phyloP scores from a whole-genome alignment of 2,113 vertebrate species.

The Laterallus jamaicensis region DNA sequence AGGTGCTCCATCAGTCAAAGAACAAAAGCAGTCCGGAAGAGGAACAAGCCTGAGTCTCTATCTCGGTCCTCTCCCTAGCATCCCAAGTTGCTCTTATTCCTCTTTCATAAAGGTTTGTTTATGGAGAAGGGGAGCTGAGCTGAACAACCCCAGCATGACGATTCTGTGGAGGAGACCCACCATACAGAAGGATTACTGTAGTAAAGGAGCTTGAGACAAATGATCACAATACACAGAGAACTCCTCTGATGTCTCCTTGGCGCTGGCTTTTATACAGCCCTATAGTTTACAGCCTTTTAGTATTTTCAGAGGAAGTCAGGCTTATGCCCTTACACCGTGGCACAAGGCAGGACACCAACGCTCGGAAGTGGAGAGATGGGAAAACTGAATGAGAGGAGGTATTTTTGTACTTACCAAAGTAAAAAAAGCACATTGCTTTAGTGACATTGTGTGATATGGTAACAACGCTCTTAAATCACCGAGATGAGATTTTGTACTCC shows the following conservation, averaged over 20 bases:
- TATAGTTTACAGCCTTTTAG: neutral
- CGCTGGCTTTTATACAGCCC: rapidly evolving
- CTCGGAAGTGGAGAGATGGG: neutral
- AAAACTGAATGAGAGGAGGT: neutral
- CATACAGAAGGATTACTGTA: neutral
- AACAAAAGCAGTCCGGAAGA: neutral
- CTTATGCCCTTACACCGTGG: neutral
- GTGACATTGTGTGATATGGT: neutral
- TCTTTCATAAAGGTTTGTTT: neutral
- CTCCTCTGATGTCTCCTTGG: neutral
- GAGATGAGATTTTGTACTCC: neutral
- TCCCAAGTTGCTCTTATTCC: neutral
- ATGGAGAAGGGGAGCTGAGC: neutral
- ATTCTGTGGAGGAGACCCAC: neutral
- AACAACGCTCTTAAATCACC: neutral
- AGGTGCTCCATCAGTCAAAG: neutral
- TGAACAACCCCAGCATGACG: neutral
- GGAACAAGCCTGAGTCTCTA: neutral
- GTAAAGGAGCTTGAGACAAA: neutral
- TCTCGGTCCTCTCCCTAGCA: neutral
- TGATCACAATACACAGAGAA: neutral
- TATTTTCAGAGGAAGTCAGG: neutral
- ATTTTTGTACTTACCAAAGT: neutral
- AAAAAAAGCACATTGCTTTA: neutral
- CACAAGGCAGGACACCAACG: neutral